These are phyloP conservation scores for Thysanoteuthis rhombus DNA, from an alignment of 2,888 invertebrate species.

Conservation along the genomic window DNA sequence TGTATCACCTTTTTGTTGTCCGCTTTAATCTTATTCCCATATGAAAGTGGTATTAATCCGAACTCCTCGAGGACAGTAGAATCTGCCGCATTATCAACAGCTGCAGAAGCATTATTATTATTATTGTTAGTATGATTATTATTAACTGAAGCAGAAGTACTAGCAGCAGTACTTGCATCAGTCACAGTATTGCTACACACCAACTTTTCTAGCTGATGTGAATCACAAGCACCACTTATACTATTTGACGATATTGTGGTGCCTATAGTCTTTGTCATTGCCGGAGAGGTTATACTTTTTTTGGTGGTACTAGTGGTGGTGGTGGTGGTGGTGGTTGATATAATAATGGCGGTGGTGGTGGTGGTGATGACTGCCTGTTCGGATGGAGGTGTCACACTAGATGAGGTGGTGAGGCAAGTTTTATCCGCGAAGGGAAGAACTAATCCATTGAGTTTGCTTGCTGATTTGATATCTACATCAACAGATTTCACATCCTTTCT, in stretches of 20 bases:
- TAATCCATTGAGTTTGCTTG: neutral
- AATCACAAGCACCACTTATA: neutral
- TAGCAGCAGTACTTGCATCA: neutral
- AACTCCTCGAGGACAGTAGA: neutral
- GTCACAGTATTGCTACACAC: neutral
- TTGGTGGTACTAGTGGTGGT: constrained; percentile 1
- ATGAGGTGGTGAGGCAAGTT: neutral
- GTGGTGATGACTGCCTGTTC: neutral
- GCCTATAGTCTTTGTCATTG: neutral
- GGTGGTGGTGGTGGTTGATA: neutral
- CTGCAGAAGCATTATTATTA: neutral
- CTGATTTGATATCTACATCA: neutral
- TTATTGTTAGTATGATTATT: neutral
- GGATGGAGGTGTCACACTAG: neutral
- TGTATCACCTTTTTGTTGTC: constrained; percentile 29
- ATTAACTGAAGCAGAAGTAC: neutral
- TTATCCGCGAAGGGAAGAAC: neutral
- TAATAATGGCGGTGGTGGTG: neutral
- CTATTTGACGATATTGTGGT: neutral
- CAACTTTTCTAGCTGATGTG: neutral
- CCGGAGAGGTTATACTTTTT: constrained; percentile 12
- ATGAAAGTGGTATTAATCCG: constrained; percentile 18
- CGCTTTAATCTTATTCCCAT: constrained; percentile 1
- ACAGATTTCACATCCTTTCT: neutral
- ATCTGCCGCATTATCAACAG: neutral